These are phyloP conservation scores for Spinibarbus caldwelli DNA, from an alignment of 2,797 vertebrate genomes.

Conservation along the genomic window DNA sequence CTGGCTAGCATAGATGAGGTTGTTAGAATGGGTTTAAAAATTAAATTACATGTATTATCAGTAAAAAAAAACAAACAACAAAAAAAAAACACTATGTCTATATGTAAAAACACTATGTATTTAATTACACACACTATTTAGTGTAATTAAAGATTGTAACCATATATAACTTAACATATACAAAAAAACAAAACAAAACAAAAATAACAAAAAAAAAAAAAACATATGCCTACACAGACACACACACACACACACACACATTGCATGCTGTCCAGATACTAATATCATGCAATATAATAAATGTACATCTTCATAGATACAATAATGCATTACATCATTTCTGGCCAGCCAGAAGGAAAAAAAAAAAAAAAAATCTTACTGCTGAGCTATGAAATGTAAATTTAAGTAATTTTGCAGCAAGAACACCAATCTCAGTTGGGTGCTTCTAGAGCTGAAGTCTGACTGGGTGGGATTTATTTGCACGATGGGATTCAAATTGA, in stretches of 20 bases:
- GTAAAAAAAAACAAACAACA: no score
- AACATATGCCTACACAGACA: no score
- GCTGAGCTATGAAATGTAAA: no score
- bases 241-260: neutral
- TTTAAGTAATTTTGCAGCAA: neutral
- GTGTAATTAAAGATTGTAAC: neutral
- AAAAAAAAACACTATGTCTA: no score
- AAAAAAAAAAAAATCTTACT: no score
- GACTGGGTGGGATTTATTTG: conserved; percentile 4
- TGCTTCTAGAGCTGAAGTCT: neutral
- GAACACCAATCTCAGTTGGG: neutral
- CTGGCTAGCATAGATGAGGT: neutral
- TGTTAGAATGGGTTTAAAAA: neutral
- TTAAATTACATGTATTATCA: neutral
- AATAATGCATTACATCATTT: neutral
- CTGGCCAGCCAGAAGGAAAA: neutral
- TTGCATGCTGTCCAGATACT: neutral
- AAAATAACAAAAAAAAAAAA: no score
- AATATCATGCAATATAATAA: neutral
- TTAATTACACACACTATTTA: neutral
- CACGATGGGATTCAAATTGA: neutral
- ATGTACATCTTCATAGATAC: neutral
- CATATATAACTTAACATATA: neutral
- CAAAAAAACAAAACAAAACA: no score
- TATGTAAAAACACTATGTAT: neutral